Base-by-base conservation (phyloP, 2,113 vertebrate genomes). In the Uropsilus gracilis region DNA sequence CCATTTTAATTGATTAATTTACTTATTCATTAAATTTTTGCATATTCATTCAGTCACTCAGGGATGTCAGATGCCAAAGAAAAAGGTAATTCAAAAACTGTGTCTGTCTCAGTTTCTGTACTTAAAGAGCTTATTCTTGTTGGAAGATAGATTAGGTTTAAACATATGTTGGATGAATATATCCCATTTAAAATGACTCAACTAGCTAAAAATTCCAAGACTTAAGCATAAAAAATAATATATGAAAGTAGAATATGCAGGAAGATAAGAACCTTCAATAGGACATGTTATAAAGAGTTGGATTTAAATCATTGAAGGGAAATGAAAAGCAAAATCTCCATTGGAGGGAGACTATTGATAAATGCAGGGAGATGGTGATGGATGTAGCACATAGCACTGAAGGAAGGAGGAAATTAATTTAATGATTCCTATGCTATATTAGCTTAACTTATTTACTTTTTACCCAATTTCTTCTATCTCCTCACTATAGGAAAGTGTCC, bases 231-330 rank as follows among this genome's bases (percentile, higher is more conserved):
- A 64, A 14, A 48, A 3, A 66, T 53, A 39, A n/a, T 32, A 69
- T 68, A 72, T 57, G 46, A 53, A 50, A 94, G 37, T n/a, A 64
- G 24, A 16, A 66, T 30, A 3, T 66, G 17, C 17, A 69, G 66
- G 34, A 69, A 69, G 34, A 22, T 69, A 17, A 5, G 20, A 24
- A 22, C 4, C 5, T 69, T 69, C 34, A 17, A 69, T 9, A 20
- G n/a, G 64, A 5, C 1, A 18, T 37, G 37, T 69, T 69, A 34
- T 84, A 82, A 95, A 95, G 69, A 90, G 30, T n/a, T 72, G 48
- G 22, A 63, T 86, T 88, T 83, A 77, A 64, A 69, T 61, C 85
- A 30, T 14, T 50, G 34, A 24, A 39, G 1, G 77, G 18, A 80
- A 90, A 46, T 61, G 28, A 87, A 78, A 64, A 87, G 78, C 37